Conservation (phyloP, 2,113 vertebrate genomes). For the Crocuta crocuta region DNA sequence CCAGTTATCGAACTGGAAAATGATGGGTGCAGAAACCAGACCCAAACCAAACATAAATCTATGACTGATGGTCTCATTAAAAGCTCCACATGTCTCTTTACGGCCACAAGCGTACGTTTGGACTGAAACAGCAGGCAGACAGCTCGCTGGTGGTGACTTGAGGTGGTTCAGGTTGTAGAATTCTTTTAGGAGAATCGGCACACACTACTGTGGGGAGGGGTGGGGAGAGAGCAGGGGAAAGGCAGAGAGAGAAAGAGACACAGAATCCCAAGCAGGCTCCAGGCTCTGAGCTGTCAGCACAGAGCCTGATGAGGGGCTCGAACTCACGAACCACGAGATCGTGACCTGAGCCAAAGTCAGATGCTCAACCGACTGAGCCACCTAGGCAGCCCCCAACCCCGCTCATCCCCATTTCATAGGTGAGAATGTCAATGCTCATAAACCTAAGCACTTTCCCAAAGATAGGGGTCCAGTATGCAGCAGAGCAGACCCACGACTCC, state of each 20-base stretch:
- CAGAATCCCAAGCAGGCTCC: no score
- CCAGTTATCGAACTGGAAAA: background rate
- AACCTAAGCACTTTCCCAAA: background rate
- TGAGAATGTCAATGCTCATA: background rate
- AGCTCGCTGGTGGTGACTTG: background rate
- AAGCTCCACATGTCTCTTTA: background rate
- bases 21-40: background rate
- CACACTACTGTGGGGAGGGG: no score
- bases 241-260: no score
- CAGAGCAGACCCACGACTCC: no score
- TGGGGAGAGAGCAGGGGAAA: no score
- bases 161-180: no score
- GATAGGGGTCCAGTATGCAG: rapidly evolving
- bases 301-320: no score
- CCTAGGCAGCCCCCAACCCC: no score
- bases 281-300: no score
- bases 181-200: background rate
- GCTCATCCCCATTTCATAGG: background rate
- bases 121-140: background rate
- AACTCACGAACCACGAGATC: no score
- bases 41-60: background rate
- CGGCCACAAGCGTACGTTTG: rapidly evolving
- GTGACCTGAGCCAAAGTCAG: no score
- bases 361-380: no score
- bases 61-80: background rate